Conservation (phyloP, 2,113 vertebrate species). For the Phainopepla nitens region DNA sequence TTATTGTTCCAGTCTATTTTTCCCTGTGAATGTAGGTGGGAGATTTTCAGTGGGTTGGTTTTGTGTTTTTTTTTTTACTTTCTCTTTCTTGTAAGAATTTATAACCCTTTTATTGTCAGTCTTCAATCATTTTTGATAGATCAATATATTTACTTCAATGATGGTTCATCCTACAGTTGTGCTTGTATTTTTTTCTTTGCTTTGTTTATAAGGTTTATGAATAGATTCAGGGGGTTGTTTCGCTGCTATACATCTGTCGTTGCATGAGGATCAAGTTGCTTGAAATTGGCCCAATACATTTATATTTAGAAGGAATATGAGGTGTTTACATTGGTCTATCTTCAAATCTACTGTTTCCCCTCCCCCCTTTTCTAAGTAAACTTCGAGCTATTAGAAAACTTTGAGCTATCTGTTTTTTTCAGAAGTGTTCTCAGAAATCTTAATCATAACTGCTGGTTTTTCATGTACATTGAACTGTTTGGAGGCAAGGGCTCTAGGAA, state of each 20-base stretch:
- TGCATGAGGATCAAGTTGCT: not conserved
- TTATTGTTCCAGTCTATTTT: constrained; percentile 46
- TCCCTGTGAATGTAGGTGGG: constrained; percentile 28
- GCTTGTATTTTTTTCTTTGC: not conserved
- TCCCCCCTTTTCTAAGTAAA: not conserved
- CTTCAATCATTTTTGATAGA: constrained; percentile 58
- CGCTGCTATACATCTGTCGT: not conserved
- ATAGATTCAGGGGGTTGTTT: not conserved
- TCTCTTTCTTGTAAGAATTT: constrained; percentile 36
- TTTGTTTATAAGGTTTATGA: not conserved
- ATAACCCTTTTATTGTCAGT: constrained; percentile 51
- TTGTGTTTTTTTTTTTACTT: constrained; percentile 26
- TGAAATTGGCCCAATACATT: not conserved
- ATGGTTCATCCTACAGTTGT: not conserved
- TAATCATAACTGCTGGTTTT: not conserved
- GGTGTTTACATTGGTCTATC: not conserved
- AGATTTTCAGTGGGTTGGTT: constrained; percentile 24
- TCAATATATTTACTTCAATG: constrained; percentile 47
- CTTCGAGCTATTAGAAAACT: not conserved
- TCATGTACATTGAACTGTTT: not conserved
- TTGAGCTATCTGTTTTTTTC: too few species aligned
- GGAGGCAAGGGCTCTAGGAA: not conserved
- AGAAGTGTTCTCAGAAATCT: not conserved
- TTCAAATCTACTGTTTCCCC: not conserved
- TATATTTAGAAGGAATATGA: not conserved